Evolutionary conservation across 2,797 vertebrate genomes (phyloP), one percentile per base, ranked within the genome.

Genomic region (Rhadinocentrus ornatus): DNA sequence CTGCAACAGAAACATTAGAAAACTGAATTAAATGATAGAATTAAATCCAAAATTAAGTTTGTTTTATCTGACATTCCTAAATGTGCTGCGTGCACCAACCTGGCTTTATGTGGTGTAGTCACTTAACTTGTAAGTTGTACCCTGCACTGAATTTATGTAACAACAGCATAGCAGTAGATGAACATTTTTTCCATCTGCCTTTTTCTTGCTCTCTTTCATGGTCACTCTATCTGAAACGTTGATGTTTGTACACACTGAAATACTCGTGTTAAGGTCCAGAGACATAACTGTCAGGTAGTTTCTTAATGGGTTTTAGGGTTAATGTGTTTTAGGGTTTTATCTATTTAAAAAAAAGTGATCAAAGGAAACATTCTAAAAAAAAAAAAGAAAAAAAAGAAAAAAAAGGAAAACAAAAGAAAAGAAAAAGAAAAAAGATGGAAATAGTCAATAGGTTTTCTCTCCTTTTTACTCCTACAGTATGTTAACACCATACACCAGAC

Each of bases 111-210:
- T 86, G 75, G 39, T 80, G 77, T 55, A 57, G 57, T 73, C 76
- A 69, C 52, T 65, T 70, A 39, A 71, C 62, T 67, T 72, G 32
- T 69, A 39, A 71, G 60, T 67, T 72, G 29, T 55, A 66, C 52
- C 64, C 76, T 70, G 78, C 75, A 84, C 69, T 57, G 65, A 67
- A n/a, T n/a, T 91, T 75, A 79, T 66, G n/a, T 80, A 83, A 86
- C 66, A 56, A 69, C 62, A 63, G 63, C 39, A 53, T 69, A 86
- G 86, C 81, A 85, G 65, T 83, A 54, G 24, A 71, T 9, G 58
- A 66, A 20, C 48, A 57, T 62, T 67, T 61, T 39, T 60, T 66
- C 48, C 54, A 3, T 32, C 48, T 65, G 7, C 41, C 29, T 52
- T 2, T 44, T 0, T 50, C 54, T 59, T 27, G 15, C 52, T 54